Evolutionary conservation across 2,797 vertebrate genomes (phyloP).

Genomic region (Dermochelys coriacea): DNA sequence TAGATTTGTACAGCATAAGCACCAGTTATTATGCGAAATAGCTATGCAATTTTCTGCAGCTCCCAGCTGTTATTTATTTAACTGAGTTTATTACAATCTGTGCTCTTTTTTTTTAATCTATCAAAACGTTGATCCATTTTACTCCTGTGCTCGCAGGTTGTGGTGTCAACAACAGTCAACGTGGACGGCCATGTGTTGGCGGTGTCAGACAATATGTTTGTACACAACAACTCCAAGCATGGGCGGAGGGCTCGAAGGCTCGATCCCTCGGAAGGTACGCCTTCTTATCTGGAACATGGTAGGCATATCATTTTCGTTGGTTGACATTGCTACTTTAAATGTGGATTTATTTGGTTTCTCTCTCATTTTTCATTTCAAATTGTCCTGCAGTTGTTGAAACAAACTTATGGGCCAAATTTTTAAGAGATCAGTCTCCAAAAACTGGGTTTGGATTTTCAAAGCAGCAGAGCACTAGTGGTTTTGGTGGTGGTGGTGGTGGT

Average conservation of each 20-base stretch:
- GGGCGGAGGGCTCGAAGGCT: constrained; percentile 96
- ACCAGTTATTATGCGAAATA: constrained; percentile 86
- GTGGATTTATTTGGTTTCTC: constrained; percentile 72
- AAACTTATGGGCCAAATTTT: background rate
- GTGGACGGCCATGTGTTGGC: constrained; percentile 98
- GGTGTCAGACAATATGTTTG: constrained; percentile 99
- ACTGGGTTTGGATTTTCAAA: background rate
- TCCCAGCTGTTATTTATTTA: constrained; percentile 87
- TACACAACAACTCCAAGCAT: constrained; percentile 99
- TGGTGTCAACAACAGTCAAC: constrained; percentile 97
- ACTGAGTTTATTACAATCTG: constrained; percentile 79
- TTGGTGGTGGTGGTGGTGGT: background rate
- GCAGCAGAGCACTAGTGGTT: background rate
- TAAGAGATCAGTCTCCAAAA: background rate
- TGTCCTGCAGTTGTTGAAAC: background rate
- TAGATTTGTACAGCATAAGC: constrained; percentile 83
- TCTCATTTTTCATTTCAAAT: constrained; percentile 46
- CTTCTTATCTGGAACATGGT: constrained; percentile 98
- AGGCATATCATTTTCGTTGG: constrained; percentile 85
- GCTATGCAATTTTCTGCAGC: constrained; percentile 83
- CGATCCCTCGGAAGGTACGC: constrained; percentile 96
- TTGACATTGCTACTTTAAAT: constrained; percentile 81
- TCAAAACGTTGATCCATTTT: constrained; percentile 74
- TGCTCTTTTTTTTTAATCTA: constrained; percentile 55
- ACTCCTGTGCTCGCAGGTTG: constrained; percentile 86